Percentiles rank a stretch among this genome's conserved stretches.
These are phyloP conservation scores for Amphiprion percula DNA, from an alignment of 2,113 vertebrate species.

Conservation along the genomic window DNA sequence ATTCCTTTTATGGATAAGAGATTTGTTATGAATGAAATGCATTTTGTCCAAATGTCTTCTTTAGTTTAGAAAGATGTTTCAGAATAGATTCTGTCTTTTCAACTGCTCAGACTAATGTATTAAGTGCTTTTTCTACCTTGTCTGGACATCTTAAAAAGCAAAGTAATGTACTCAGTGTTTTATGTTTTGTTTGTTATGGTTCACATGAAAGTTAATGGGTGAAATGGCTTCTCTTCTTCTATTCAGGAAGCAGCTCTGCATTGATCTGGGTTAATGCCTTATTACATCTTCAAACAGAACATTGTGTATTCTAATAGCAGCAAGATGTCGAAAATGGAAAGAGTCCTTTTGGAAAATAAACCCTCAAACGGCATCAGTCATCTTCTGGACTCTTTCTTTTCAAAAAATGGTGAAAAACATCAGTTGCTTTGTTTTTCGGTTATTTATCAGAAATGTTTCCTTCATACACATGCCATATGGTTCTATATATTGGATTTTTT, in stretches of 20 bases:
- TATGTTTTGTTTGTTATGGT: slow-evolving; percentile 6
- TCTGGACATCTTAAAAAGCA: slow-evolving; percentile 3
- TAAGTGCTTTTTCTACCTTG: neutral
- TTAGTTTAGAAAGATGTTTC: too few species aligned
- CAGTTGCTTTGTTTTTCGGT: too few species aligned
- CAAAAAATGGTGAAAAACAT: too few species aligned
- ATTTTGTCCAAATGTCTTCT: too few species aligned
- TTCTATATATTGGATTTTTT: too few species aligned
- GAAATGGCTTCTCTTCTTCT: slow-evolving; percentile 56
- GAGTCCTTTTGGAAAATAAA: slow-evolving; percentile 12
- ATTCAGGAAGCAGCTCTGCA: slow-evolving; percentile 6
- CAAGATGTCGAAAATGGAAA: neutral
- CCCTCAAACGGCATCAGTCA: too few species aligned
- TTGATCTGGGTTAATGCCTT: slow-evolving; percentile 35
- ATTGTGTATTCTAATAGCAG: neutral
- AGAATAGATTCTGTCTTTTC: slow-evolving; percentile 23
- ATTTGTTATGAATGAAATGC: too few species aligned
- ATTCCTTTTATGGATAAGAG: too few species aligned
- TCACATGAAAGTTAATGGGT: slow-evolving; percentile 31
- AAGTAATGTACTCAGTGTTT: slow-evolving; percentile 8
- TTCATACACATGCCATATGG: too few species aligned
- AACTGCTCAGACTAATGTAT: neutral
- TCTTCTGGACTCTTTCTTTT: too few species aligned
- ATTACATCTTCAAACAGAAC: neutral
- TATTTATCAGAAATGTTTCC: too few species aligned